A percentile compares a stretch with the other conserved stretches of the same genome.
phyloP scores from a whole-genome alignment of 2,888 invertebrate species.

The Tuta absoluta region DNA sequence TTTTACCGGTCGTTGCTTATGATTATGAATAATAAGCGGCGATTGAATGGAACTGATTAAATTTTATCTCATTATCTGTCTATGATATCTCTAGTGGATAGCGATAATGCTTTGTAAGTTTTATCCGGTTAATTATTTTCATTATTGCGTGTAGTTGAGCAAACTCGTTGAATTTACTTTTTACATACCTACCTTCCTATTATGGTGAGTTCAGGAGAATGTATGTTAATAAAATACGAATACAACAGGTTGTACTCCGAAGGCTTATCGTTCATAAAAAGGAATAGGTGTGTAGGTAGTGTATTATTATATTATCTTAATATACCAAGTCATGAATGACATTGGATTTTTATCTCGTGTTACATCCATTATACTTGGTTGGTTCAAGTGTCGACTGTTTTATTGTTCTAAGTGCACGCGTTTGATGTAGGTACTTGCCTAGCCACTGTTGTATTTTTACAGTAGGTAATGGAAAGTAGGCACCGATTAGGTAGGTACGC shows the following conservation, averaged over 20 bases:
- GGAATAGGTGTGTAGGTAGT: not conserved
- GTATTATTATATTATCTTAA: not conserved
- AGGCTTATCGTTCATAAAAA: conserved; percentile 2
- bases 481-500: not conserved
- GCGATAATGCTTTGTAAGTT: conserved; percentile 2
- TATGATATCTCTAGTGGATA: conserved; percentile 20
- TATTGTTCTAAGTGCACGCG: conserved; percentile 4
- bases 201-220: not conserved
- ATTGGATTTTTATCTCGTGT: conserved; percentile 13
- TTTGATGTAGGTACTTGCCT: not conserved
- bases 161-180: too few species aligned
- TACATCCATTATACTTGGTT: conserved; percentile 2
- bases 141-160: too few species aligned
- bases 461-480: not conserved
- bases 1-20: conserved; percentile 15
- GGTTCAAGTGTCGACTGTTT: conserved; percentile 13
- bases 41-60: conserved; percentile 44
- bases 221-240: not conserved
- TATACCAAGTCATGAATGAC: conserved; percentile 1
- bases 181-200: too few species aligned
- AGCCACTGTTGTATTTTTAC: not conserved
- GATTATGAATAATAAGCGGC: conserved; percentile 45
- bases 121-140: not conserved
- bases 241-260: conserved; percentile 4
- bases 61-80: conserved; percentile 35